phyloP scores from a whole-genome alignment of 2,888 invertebrate species.

The Perdita meconis region DNA sequence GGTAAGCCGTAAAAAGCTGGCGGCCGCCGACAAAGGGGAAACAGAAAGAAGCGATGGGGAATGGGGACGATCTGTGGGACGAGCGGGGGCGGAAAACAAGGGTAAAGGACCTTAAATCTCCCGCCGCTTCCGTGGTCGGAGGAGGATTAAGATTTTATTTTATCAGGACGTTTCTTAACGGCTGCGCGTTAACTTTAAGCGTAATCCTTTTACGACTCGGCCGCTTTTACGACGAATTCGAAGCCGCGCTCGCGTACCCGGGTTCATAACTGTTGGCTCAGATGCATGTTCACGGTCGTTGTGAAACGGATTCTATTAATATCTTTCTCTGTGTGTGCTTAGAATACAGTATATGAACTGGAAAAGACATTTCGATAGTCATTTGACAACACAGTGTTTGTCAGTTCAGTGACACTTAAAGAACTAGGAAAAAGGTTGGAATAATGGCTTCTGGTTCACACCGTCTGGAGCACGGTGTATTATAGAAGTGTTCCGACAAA shows the following conservation, averaged over 20 bases:
- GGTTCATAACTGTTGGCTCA: constrained; percentile 29
- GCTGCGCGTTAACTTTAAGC: constrained; percentile 74
- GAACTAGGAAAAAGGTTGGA: no score
- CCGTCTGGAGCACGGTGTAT: no score
- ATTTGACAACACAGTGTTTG: no score
- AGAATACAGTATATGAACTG: background rate
- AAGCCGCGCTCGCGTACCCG: constrained; percentile 16
- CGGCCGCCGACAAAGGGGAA: constrained; percentile 23
- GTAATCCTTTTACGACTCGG: constrained; percentile 75
- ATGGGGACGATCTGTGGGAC: constrained; percentile 9
- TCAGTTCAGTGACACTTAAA: no score
- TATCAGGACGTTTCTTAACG: constrained; percentile 76
- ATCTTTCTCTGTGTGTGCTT: background rate
- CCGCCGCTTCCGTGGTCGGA: constrained; percentile 60
- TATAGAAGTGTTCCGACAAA: no score
- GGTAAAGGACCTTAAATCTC: constrained; percentile 72
- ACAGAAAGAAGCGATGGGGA: constrained; percentile 9
- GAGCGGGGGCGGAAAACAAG: constrained; percentile 53
- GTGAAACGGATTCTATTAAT: background rate
- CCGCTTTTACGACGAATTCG: constrained; percentile 70
- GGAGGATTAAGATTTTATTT: constrained; percentile 79
- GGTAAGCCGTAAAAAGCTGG: constrained; percentile 55
- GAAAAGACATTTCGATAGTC: constrained; percentile 1
- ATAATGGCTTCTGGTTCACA: no score
- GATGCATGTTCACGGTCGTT: constrained; percentile 4